Evolutionary conservation across 2,888 invertebrate genomes (phyloP), one percentile per base, ranked within the genome.

Genomic region (Drosophila sordidula): DNA sequence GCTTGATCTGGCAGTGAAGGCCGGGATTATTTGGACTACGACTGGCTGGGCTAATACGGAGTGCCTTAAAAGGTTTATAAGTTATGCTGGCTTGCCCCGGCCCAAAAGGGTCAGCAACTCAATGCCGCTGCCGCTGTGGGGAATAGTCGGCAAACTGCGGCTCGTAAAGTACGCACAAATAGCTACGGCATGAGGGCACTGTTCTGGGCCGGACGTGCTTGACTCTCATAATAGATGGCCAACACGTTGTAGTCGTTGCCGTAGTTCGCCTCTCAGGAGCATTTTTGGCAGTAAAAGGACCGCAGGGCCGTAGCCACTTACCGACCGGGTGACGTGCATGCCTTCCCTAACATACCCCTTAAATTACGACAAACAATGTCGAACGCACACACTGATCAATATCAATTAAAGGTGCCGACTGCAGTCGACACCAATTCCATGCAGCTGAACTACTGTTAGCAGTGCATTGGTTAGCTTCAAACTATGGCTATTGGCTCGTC

Each of bases 181-280:
- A 58, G 61, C 55, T 39, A 57, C 29, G 39, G 46, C 39, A 38
- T 3, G 51, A 46, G 52, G 45, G 22, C 41, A 36, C 41, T 57
- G 59, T 42, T 58, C 63, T 68, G 78, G 39, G 42, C 73, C 63
- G 63, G 54, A 75, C 75, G 78, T 75, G 75, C 75, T 68, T 63
- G 68, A 73, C 74, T 77, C 69, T 63, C 64, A 71, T 78, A 77
- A 77, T 75, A 67, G 66, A 75, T 78, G 76, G 66, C 42, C 70
- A 75, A 65, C 65, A 72, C 73, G 63, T 73, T 72, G 67, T 72
- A 51, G 57, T 44, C 41, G 51, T 22, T 67, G 55, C 26, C 9
- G 36, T 47, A 39, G 18, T 16, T 42, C 36, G 29, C 54, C 68
- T 59, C 78, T 74, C 64, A 39, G 52, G 78, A 75, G 73, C 58